Evolutionary conservation across 2,113 vertebrate species (phyloP).

Genomic region (Spizaetus ornatus): DNA sequence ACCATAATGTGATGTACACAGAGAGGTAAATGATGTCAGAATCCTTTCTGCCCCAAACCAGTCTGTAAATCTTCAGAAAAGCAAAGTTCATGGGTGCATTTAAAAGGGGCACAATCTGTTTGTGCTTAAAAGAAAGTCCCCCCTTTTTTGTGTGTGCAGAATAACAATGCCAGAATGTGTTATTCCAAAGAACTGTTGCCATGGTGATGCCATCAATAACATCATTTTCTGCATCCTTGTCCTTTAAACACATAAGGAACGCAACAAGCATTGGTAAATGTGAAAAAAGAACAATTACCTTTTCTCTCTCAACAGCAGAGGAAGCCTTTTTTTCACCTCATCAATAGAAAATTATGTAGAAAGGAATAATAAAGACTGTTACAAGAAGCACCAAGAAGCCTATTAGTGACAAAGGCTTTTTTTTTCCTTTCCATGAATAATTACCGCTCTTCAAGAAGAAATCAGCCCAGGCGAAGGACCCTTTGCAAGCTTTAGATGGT

Average conservation of each 20-base stretch:
- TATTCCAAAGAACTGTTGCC: slow-evolving; percentile 72
- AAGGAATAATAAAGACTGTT: slow-evolving; percentile 67
- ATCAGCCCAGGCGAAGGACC: slow-evolving; percentile 39
- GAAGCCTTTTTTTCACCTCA: slow-evolving; percentile 67
- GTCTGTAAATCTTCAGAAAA: slow-evolving; percentile 43
- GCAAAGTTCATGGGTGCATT: slow-evolving; percentile 67
- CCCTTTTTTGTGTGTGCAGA: slow-evolving; percentile 6
- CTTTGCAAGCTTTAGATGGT: slow-evolving; percentile 56
- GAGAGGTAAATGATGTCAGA: slow-evolving; percentile 1
- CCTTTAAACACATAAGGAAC: slow-evolving; percentile 67
- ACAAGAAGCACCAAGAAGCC: slow-evolving; percentile 63
- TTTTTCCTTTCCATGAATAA: slow-evolving; percentile 63
- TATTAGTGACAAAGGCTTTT: slow-evolving; percentile 70
- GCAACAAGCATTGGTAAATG: slow-evolving; percentile 59
- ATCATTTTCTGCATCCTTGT: slow-evolving; percentile 69
- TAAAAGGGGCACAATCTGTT: slow-evolving; percentile 66
- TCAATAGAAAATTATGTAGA: slow-evolving; percentile 69
- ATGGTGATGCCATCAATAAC: slow-evolving; percentile 76
- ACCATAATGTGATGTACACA: slow-evolving; percentile 41
- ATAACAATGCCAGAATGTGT: slow-evolving; percentile 75
- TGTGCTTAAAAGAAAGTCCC: slow-evolving; percentile 63
- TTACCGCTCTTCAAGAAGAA: slow-evolving; percentile 66
- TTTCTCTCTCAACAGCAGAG: slow-evolving; percentile 51
- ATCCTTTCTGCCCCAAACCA: slow-evolving; percentile 40
- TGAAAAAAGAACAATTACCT: slow-evolving; percentile 66